Evolutionary conservation across 2,888 invertebrate species (phyloP), one percentile per base, ranked within the genome.

Genomic region (Aelia acuminata): DNA sequence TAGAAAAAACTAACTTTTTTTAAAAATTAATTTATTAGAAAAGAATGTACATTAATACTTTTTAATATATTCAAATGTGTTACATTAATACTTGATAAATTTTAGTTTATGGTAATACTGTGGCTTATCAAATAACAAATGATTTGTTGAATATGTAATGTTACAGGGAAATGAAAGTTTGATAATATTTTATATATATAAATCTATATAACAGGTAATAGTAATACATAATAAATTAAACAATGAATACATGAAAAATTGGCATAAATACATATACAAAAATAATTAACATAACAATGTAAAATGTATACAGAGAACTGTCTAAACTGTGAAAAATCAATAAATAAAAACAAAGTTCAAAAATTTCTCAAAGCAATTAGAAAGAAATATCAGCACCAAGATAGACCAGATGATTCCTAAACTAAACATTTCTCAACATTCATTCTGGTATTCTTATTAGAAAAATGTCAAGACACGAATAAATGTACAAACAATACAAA

Each of bases 21-120:
- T 43, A 86, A 57, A 47, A 49, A 86, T 86, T 10, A 26, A 86
- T 86, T 86, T 86, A 86, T 57, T 57, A 86, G 63, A 86, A 86
- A 86, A 86, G 39, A 86, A 86, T 50, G 86, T 86, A 87, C 87
- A 87, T 50, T 87, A 87, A 87, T 87, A 87, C 87, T 87, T 87
- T 43, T 15, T 63, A 87, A 63, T 70, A 87, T 70, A 87, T 70
- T 87, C 63, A 70, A 57, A 39, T 35, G 63, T 70, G 63, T 70
- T 70, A 50, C 53, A 53, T 85, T n/a, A 85, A 53, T 53, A 85
- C 85, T 53, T 57, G 50, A 85, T 39, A 85, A 11, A 85, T 57
- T 85, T 53, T 35, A 85, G 22, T 70, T 47, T 43, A 43, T 70
- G 87, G 87, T 87, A 87, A 87, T 87, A 87, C 87, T 87, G 87